These are phyloP conservation scores for Sylvia borin DNA, from an alignment of 2,797 vertebrate species.

Conservation along the genomic window DNA sequence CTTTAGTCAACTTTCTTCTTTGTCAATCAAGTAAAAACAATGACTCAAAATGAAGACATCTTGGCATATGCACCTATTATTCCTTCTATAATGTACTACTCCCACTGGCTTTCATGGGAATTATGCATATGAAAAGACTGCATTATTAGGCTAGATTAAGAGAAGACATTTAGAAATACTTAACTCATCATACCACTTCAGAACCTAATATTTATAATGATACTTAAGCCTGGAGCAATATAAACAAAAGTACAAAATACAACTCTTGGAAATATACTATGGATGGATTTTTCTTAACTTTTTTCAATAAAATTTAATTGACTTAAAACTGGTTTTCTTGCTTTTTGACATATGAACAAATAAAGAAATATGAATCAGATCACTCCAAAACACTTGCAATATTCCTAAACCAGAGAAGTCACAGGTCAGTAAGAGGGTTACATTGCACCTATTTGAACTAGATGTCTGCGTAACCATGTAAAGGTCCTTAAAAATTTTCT, in stretches of 20 bases:
- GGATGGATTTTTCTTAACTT: neutral
- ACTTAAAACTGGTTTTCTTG: neutral
- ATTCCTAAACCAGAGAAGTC: neutral
- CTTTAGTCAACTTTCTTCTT: neutral
- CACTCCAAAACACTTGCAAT: neutral
- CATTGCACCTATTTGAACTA: neutral
- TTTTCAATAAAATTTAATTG: neutral
- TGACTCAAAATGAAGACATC: neutral
- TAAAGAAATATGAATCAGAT: neutral
- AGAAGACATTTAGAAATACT: slow-evolving; percentile 2
- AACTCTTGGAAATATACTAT: neutral
- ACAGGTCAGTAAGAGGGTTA: neutral
- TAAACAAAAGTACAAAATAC: neutral
- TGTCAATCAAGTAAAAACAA: slow-evolving; percentile 1
- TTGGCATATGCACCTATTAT: neutral
- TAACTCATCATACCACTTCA: slow-evolving; percentile 12
- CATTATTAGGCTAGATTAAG: slow-evolving; percentile 8
- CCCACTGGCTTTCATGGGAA: neutral
- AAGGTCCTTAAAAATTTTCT: neutral
- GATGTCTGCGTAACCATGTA: neutral
- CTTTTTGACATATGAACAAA: neutral
- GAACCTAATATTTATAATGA: neutral
- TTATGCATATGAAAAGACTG: neutral
- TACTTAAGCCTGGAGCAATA: neutral
- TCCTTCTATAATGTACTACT: neutral